Percentiles rank a stretch among this genome's conserved stretches.
phyloP scores from a whole-genome alignment of 2,113 vertebrate species.

The Cyphomyrus discorhynchus region DNA sequence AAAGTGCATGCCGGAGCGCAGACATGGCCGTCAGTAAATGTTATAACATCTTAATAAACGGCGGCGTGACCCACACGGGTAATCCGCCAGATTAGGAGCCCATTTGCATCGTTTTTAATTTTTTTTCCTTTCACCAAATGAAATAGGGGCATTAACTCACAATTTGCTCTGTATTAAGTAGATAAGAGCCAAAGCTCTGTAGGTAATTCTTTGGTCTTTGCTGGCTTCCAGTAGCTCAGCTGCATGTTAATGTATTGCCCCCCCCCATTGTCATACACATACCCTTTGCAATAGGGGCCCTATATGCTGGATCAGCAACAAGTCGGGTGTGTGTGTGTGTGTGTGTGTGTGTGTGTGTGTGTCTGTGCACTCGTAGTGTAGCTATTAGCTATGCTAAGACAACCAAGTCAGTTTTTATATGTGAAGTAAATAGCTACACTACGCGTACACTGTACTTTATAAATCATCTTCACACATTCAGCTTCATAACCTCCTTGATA shows the following conservation, averaged over 20 bases:
- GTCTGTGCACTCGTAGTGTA: not conserved
- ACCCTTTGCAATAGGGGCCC: not conserved
- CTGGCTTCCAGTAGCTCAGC: not conserved
- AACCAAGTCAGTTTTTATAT: not conserved
- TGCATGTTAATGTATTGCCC: not conserved
- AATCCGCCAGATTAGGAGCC: not conserved
- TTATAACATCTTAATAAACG: not conserved
- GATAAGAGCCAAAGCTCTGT: not conserved
- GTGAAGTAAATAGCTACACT: not conserved
- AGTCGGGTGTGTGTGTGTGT: not conserved
- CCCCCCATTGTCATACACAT: not conserved
- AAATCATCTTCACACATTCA: not conserved
- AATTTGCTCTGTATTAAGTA: not conserved
- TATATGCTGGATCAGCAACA: not conserved
- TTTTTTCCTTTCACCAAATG: not conserved
- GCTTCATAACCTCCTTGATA: not conserved
- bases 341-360: no score
- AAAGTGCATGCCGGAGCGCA: not conserved
- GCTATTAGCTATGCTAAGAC: not conserved
- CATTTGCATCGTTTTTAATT: slow-evolving; percentile 8
- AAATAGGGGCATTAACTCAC: not conserved
- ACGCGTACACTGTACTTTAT: not conserved
- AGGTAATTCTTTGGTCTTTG: not conserved
- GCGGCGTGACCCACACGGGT: not conserved
- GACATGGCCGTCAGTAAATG: slow-evolving; percentile 17